These are phyloP conservation scores for Vireo griseus DNA, from an alignment of 2,797 vertebrate species.

Conservation along the genomic window DNA sequence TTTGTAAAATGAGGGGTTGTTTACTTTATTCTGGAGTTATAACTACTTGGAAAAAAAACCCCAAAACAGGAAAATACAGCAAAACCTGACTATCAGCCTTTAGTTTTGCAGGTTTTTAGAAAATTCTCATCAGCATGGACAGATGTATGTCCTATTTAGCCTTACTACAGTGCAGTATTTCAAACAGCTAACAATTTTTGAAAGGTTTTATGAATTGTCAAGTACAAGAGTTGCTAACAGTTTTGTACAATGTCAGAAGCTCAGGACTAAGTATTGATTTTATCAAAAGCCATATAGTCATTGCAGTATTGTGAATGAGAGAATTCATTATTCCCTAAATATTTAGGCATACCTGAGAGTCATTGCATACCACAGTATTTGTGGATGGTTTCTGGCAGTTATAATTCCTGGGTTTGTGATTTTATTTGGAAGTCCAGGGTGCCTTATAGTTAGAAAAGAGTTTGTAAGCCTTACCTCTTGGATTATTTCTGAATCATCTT, in stretches of 20 bases:
- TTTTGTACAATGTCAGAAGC: background rate
- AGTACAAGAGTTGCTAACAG: background rate
- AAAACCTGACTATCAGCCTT: background rate
- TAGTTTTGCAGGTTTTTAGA: background rate
- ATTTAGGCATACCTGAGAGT: background rate
- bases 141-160: background rate
- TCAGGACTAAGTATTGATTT: background rate
- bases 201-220: background rate
- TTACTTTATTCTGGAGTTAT: background rate
- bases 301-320: accelerated
- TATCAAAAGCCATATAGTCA: background rate
- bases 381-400: background rate
- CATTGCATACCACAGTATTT: background rate
- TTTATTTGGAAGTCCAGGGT: background rate
- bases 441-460: background rate
- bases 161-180: background rate
- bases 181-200: background rate
- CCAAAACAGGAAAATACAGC: background rate
- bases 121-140: background rate
- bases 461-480: background rate
- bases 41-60: background rate
- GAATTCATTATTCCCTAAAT: background rate
- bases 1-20: background rate
- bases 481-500: background rate
- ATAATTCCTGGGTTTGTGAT: background rate